Base-by-base conservation (phyloP, 1,140 invertebrate genomes). In the Microplitis demolitor region DNA sequence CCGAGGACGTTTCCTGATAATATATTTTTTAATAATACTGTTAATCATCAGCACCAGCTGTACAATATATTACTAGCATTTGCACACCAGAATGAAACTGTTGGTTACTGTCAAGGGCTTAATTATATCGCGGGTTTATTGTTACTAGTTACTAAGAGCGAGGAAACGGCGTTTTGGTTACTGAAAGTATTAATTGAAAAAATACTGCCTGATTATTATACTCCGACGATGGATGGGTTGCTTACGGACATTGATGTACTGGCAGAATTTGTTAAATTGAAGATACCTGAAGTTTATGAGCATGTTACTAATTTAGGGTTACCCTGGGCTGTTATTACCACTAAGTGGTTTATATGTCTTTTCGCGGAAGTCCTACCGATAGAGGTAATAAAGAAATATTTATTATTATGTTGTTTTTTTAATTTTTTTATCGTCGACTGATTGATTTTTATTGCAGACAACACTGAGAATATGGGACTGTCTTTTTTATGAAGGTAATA, bases 301-400 rank as follows among this genome's bases (percentile, higher is more conserved):
- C 94, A 96, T 84, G 90, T 97, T 51, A 90, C 91, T 71, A 89
- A 90, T 73, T 85, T 95, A 79, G 92, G 92, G 58, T 86, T 97
- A 75, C 93, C 94, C 14, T 97, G 95, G 94, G 91, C 93, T 63
- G 92, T 97, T 14, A 92, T 96, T 74, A 92, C 92, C 39, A 97
- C 95, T 60, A 97, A 97, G 86, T 98, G 96, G 96, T 97, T 98
- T 85, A 93, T 98, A 76, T 98, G 96, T 83, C 86, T 97, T 6
- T 97, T 93, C 86, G 94, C 93, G 60, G 96, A 98, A 88, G 95
- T 97, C 71, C 88, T 97, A 64, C 96, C 96, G 11, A 93, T 94
- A 71, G 96, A 98, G 87, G 92, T 93, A 85, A 82, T 39, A 66
- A 64, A 45, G 35, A 53, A 24, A 58, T 64, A 62, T 61, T 51